Base-by-base conservation (phyloP, 2,113 vertebrate genomes). In the Thermophis baileyi region DNA sequence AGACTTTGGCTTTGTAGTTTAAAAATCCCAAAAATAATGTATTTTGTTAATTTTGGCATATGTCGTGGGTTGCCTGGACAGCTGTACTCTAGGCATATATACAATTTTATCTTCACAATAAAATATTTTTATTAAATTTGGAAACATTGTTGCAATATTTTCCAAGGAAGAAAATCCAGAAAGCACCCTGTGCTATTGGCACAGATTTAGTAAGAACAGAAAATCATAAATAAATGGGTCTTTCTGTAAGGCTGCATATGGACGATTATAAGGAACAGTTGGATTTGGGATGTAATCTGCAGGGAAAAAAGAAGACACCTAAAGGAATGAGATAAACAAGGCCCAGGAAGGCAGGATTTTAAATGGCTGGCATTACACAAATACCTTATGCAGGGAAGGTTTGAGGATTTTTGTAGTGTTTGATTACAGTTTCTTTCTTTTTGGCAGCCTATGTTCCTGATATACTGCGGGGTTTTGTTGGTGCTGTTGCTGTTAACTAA, bases 401-500 rank as follows among this genome's bases (percentile, higher is more conserved):
- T 74, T 74, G 97, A 95, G 95, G 97, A 95, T 96, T 96, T 96
- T 97, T 97, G 93, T 96, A 94, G 96, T 96, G 95, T 95, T 96
- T 96, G 95, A 95, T 97, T 95, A 94, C 93, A 96, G 93, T 97
- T 97, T 97, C 97, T 97, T 97, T 97, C 96, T 98, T 97, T 97
- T 96, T 97, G 93, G 96, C 94, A 97, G 96, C 97, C 98, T 97
- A 96, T 98, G 97, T 98, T 98, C 95, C 97, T 93, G 81, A 97
- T 98, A 95, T 94, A 96, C 95, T 94, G 92, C 96, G 6, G 74
- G 69, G 74, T 9, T 81, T 81, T n/a, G 63, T 69, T 81, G 74
- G 74, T 9, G 98, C n/a, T 89, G 98, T 97, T 97, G 97, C 97
- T 97, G 97, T 97, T 97, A 97, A 96, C 93, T 96, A 97, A 97